Percentiles rank a stretch among this genome's conserved stretches.
These are phyloP conservation scores for Sminthopsis crassicaudata DNA, from an alignment of 2,113 vertebrate species.

Conservation along the genomic window DNA sequence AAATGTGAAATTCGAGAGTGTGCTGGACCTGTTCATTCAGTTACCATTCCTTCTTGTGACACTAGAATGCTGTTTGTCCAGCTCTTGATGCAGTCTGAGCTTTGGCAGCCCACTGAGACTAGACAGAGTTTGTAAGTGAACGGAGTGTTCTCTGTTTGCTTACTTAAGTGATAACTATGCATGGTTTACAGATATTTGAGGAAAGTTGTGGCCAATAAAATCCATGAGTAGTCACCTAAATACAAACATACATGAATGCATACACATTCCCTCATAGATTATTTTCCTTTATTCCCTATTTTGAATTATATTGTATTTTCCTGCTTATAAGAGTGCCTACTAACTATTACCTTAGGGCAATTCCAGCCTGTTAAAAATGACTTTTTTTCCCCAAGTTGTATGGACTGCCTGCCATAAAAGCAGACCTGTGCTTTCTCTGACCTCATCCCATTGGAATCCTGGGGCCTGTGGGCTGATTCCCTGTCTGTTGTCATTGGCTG, in stretches of 20 bases:
- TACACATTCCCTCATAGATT: slow-evolving; percentile 2
- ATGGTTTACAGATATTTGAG: slow-evolving; percentile 62
- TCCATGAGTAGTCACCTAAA: slow-evolving; percentile 32
- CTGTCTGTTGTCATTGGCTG: slow-evolving; percentile 8
- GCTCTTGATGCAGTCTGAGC: slow-evolving; percentile 41
- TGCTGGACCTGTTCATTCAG: slow-evolving; percentile 23
- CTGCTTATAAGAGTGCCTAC: slow-evolving; percentile 6
- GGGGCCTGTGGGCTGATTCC: neutral
- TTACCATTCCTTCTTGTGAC: slow-evolving; percentile 15
- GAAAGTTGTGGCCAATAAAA: neutral
- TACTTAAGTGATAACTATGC: slow-evolving; percentile 63
- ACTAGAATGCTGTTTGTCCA: slow-evolving; percentile 34
- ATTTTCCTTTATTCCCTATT: slow-evolving; percentile 48
- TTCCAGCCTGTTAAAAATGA: neutral
- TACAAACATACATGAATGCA: slow-evolving; percentile 28
- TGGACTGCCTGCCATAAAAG: slow-evolving; percentile 17
- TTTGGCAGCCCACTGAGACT: slow-evolving; percentile 34
- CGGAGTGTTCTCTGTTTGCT: slow-evolving; percentile 39
- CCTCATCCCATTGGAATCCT: slow-evolving; percentile 56
- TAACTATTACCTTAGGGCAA: slow-evolving; percentile 36
- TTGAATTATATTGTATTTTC: slow-evolving; percentile 40
- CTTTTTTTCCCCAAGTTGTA: neutral
- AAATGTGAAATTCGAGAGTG: slow-evolving; percentile 1
- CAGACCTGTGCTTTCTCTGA: slow-evolving; percentile 14
- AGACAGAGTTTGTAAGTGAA: slow-evolving; percentile 38